Conservation (phyloP, 2,797 vertebrate species). For the Microctenopoma lineatum region DNA sequence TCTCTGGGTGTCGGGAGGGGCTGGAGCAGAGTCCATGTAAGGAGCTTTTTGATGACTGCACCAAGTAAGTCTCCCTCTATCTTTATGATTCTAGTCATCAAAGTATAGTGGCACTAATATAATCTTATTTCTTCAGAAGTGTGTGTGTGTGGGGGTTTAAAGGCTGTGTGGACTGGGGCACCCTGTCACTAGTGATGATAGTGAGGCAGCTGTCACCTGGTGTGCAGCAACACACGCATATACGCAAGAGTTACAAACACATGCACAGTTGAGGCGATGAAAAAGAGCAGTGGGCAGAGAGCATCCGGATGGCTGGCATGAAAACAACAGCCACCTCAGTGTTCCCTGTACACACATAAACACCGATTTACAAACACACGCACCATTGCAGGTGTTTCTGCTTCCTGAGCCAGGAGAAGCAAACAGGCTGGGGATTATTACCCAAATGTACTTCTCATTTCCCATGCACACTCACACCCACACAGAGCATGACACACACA, state of each 20-base stretch:
- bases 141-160: conserved; percentile 18
- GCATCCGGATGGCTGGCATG: conserved; percentile 80
- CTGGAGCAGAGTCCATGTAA: conserved; percentile 89
- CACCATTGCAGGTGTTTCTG: conserved; percentile 76
- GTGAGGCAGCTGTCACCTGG: conserved; percentile 75
- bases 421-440: conserved; percentile 76
- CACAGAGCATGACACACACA: background rate
- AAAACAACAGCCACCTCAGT: conserved; percentile 80
- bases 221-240: conserved; percentile 31
- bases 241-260: conserved; percentile 37
- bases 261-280: conserved; percentile 58
- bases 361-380: conserved; percentile 15
- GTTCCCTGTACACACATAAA: conserved; percentile 48
- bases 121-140: conserved; percentile 37
- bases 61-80: conserved; percentile 82
- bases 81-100: conserved; percentile 17
- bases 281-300: conserved; percentile 72
- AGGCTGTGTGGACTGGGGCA: conserved; percentile 38
- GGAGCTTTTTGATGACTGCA: conserved; percentile 90
- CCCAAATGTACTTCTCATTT: conserved; percentile 52
- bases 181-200: conserved; percentile 68
- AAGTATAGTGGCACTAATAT: conserved; percentile 22
- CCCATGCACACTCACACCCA: conserved; percentile 12
- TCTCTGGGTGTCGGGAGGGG: conserved; percentile 85
- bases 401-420: conserved; percentile 74